Conservation (phyloP, 2,797 vertebrate species). For the Argentina silus region DNA sequence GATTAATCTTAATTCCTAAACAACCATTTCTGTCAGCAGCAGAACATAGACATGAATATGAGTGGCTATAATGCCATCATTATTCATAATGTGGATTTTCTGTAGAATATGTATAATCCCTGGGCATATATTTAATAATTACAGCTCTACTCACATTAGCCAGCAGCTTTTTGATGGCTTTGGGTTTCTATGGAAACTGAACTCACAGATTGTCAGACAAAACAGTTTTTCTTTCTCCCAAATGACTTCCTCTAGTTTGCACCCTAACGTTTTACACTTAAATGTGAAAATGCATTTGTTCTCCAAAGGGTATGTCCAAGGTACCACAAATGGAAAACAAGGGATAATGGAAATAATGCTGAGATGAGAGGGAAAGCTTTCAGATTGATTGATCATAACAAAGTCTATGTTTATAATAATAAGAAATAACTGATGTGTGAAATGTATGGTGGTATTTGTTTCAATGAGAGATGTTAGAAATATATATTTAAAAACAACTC, state of each 20-base stretch:
- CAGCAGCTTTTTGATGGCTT: neutral
- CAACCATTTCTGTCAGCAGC: neutral
- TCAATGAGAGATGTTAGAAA: no score
- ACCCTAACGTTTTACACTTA: slow-evolving; percentile 12
- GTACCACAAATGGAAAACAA: neutral
- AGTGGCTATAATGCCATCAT: neutral
- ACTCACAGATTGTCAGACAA: neutral
- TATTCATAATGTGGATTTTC: slow-evolving; percentile 5
- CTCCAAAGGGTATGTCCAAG: neutral
- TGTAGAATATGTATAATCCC: slow-evolving; percentile 9
- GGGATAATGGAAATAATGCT: slow-evolving; percentile 16
- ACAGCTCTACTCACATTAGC: slow-evolving; percentile 12
- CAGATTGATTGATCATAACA: neutral
- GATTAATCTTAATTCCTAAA: slow-evolving; percentile 9
- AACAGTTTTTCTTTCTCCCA: slow-evolving; percentile 5
- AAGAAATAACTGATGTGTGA: no score
- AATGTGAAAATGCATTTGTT: slow-evolving; percentile 19
- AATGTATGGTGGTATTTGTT: no score
- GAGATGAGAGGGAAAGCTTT: neutral
- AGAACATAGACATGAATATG: neutral
- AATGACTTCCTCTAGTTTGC: slow-evolving; percentile 7
- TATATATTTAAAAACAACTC: no score
- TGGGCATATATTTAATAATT: slow-evolving; percentile 16
- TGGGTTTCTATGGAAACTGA: slow-evolving; percentile 21
- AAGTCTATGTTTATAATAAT: no score